phyloP scores from a whole-genome alignment of 2,797 vertebrate genomes.

The Tinamus major region DNA sequence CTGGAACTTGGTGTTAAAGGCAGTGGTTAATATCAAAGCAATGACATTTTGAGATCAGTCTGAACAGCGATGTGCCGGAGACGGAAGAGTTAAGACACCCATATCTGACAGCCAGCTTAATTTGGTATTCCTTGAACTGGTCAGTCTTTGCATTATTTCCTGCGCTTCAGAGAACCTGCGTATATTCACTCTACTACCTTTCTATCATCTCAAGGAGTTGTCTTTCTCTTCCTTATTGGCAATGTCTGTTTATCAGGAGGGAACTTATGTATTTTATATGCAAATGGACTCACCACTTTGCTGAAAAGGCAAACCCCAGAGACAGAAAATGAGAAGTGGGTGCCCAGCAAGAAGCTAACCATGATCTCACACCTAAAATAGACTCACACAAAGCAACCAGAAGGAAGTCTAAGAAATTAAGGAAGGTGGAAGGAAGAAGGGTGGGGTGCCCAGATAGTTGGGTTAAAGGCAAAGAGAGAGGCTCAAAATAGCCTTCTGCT shows the following conservation, averaged over 20 bases:
- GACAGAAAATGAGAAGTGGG: conserved; percentile 59
- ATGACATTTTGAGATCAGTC: not conserved
- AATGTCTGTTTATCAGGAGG: not conserved
- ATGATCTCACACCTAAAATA: conserved; percentile 41
- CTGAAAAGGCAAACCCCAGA: conserved; percentile 46
- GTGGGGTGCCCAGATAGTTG: conserved; percentile 61
- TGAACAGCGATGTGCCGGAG: not conserved
- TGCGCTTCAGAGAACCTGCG: not conserved
- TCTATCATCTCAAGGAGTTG: not conserved
- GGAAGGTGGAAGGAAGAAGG: conserved; percentile 74
- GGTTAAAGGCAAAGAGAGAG: conserved; percentile 36
- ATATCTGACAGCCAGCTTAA: not conserved
- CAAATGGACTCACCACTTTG: not conserved
- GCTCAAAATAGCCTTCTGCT: conserved; percentile 31
- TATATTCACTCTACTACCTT: not conserved
- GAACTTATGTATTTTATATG: not conserved
- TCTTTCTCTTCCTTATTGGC: not conserved
- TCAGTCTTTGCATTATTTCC: not conserved
- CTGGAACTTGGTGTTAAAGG: not conserved
- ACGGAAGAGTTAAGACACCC: not conserved
- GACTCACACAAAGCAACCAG: conserved; percentile 19
- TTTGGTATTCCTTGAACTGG: not conserved
- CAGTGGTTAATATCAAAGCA: not conserved
- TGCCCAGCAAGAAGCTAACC: not conserved
- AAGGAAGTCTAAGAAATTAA: conserved; percentile 71